Evolutionary conservation across 2,888 invertebrate genomes (phyloP).

Genomic region (Perithous albicinctus): DNA sequence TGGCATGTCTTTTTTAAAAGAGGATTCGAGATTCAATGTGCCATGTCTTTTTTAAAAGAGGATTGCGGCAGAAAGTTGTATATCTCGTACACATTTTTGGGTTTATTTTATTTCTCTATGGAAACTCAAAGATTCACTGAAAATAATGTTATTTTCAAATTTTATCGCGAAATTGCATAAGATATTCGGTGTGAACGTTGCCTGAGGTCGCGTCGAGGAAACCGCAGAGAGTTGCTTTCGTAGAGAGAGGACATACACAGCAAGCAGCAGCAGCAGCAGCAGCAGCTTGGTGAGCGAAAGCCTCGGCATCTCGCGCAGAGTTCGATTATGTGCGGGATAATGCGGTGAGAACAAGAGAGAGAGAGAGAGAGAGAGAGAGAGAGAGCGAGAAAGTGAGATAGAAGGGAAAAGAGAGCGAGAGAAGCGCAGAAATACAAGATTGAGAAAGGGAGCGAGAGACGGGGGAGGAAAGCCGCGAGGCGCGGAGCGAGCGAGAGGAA

Average conservation of each 20-base stretch:
- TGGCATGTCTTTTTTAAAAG: too few species aligned
- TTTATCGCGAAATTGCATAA: not conserved
- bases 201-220: constrained; percentile 23
- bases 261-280: constrained; percentile 40
- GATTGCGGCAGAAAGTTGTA: too few species aligned
- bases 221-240: constrained; percentile 25
- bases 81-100: too few species aligned
- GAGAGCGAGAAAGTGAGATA: constrained; percentile 35
- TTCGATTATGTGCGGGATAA: constrained; percentile 81
- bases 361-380: constrained; percentile 59
- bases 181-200: constrained; percentile 36
- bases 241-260: constrained; percentile 39
- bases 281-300: constrained; percentile 60
- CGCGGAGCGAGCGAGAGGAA: constrained; percentile 73
- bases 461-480: constrained; percentile 54
- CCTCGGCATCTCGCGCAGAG: constrained; percentile 61
- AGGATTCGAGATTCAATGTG: too few species aligned
- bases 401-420: constrained; percentile 35
- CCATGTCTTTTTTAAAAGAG: too few species aligned
- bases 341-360: constrained; percentile 78
- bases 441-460: constrained; percentile 49
- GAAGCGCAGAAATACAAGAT: constrained; percentile 27
- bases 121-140: not conserved
- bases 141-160: not conserved
- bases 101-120: too few species aligned